These are phyloP conservation scores for Eptatretus burgeri DNA, from an alignment of 2,113 vertebrate species.

Conservation along the genomic window DNA sequence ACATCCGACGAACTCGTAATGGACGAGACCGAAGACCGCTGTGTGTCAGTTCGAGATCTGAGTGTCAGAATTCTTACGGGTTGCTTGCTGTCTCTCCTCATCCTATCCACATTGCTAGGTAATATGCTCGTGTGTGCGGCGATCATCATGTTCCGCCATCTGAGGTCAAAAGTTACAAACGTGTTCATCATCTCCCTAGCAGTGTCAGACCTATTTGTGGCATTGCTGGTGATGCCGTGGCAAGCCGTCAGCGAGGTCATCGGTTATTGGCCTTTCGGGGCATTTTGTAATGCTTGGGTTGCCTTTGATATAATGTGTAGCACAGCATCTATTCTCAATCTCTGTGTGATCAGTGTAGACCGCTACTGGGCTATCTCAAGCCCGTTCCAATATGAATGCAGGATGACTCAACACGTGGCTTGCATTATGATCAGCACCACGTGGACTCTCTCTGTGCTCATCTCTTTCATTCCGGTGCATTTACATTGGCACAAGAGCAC, in stretches of 20 bases:
- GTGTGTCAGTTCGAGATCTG: slow-evolving; percentile 14
- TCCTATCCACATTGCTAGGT: slow-evolving; percentile 60
- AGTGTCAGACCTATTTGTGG: slow-evolving; percentile 57
- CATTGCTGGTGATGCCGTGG: slow-evolving; percentile 84
- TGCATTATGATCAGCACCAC: slow-evolving; percentile 43
- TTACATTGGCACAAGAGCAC: slow-evolving; percentile 53
- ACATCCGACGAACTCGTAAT: too few species aligned
- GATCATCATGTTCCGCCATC: slow-evolving; percentile 42
- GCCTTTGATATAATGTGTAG: slow-evolving; percentile 94
- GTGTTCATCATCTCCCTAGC: slow-evolving; percentile 70
- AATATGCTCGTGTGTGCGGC: slow-evolving; percentile 60
- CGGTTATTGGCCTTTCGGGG: slow-evolving; percentile 71
- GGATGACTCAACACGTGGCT: slow-evolving; percentile 56
- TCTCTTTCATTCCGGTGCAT: slow-evolving; percentile 82
- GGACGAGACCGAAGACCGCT: too few species aligned
- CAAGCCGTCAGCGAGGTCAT: slow-evolving; percentile 65
- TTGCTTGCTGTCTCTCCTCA: slow-evolving; percentile 36
- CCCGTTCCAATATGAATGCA: slow-evolving; percentile 65
- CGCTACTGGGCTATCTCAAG: slow-evolving; percentile 81
- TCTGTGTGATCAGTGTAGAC: slow-evolving; percentile 70
- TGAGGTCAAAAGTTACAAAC: slow-evolving; percentile 58
- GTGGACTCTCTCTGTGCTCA: slow-evolving; percentile 58
- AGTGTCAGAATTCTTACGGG: slow-evolving; percentile 29
- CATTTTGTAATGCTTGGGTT: slow-evolving; percentile 69
- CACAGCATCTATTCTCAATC: slow-evolving; percentile 76